A percentile compares a stretch with the other conserved stretches of the same genome.
Conservation (phyloP, 2,888 invertebrate genomes). For the Aelia acuminata region DNA sequence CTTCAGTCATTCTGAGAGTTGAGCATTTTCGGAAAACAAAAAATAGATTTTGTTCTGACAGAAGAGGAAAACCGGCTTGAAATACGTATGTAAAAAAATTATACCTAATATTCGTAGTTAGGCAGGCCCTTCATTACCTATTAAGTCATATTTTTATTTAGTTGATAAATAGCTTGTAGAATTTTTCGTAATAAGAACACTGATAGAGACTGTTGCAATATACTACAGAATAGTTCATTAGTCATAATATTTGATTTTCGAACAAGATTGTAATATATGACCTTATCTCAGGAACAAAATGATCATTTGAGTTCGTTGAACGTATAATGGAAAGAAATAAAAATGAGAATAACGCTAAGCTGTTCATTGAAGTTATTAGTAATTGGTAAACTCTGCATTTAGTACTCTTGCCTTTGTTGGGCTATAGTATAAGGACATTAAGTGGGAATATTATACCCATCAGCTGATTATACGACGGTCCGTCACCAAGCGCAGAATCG, state of each 20-base stretch:
- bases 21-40: no score
- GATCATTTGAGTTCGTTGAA: background rate
- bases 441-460: background rate
- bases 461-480: background rate
- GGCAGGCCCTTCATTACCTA: no score
- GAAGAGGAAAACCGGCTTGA: no score
- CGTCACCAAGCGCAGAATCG: background rate
- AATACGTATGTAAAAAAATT: no score
- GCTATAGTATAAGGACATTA: background rate
- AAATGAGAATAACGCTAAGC: background rate
- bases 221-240: background rate
- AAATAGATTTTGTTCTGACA: no score
- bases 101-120: no score
- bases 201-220: background rate
- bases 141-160: no score
- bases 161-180: background rate
- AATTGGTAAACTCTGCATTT: background rate
- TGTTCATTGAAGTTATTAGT: background rate
- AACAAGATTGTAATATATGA: background rate
- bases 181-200: background rate
- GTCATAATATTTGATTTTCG: background rate
- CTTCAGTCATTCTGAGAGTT: no score
- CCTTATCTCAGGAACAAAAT: background rate
- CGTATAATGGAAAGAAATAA: background rate
- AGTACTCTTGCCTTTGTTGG: background rate